Conservation (phyloP, 1,140 invertebrate genomes). For the Pararge aegeria region DNA sequence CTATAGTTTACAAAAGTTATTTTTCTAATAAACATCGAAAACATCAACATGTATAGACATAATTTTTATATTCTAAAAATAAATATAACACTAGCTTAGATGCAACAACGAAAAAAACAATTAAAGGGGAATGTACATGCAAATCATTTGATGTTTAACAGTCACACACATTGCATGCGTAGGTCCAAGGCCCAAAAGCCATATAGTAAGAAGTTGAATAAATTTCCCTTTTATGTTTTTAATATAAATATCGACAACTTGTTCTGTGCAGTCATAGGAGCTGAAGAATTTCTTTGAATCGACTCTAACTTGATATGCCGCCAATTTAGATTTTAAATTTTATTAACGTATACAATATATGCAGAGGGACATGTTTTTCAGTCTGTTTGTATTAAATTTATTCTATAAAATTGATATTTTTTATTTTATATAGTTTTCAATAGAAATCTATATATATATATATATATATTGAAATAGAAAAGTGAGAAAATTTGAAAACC, state of each 20-base stretch:
- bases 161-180: neutral
- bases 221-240: too few relatives aligned
- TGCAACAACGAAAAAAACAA: neutral
- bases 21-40: conserved; percentile 6
- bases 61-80: conserved; percentile 4
- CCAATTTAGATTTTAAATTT: conserved; percentile 9
- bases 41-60: conserved; percentile 4
- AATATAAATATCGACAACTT: too few relatives aligned
- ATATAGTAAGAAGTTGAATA: too few relatives aligned
- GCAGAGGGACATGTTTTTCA: conserved; percentile 31
- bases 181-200: neutral
- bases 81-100: neutral
- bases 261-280: neutral
- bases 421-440: conserved; percentile 24
- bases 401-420: conserved; percentile 24
- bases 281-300: neutral
- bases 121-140: neutral
- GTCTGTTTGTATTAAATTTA: conserved; percentile 29
- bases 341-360: conserved; percentile 23
- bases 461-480: conserved; percentile 54
- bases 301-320: conserved; percentile 17
- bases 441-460: conserved; percentile 38
- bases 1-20: neutral
- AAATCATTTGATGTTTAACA: neutral
- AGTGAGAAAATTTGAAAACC: conserved; percentile 58